Evolutionary conservation across 2,888 invertebrate species (phyloP).

Genomic region (Aphodius sticticus): DNA sequence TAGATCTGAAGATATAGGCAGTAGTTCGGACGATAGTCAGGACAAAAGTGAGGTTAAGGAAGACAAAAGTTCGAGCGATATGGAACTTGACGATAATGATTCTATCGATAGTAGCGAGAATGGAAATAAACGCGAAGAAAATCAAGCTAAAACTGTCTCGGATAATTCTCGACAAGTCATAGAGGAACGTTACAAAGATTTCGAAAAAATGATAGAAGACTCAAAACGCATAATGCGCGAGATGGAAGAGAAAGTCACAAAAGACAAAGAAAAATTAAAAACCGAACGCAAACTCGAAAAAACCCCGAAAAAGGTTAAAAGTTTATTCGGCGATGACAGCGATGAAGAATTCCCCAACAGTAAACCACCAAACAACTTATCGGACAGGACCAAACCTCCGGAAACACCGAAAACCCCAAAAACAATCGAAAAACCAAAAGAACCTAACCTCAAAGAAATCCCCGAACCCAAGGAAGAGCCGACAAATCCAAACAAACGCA

Average conservation of each 20-base stretch:
- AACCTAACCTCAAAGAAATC: slow-evolving; percentile 19
- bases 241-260: slow-evolving; percentile 22
- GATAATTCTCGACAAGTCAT: slow-evolving; percentile 34
- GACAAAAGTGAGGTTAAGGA: not conserved
- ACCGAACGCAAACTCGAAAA: slow-evolving; percentile 19
- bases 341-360: slow-evolving; percentile 29
- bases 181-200: slow-evolving; percentile 35
- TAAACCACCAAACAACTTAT: not conserved
- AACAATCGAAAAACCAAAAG: slow-evolving; percentile 9
- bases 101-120: not conserved
- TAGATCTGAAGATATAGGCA: slow-evolving; percentile 8
- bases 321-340: slow-evolving; percentile 44
- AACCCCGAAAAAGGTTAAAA: slow-evolving; percentile 37
- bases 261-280: slow-evolving; percentile 19
- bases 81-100: slow-evolving; percentile 18
- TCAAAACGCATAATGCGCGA: slow-evolving; percentile 29
- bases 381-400: slow-evolving; percentile 22
- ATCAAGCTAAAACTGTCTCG: slow-evolving; percentile 6
- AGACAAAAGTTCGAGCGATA: not conserved
- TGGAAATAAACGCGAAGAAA: not conserved
- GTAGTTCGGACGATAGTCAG: not conserved
- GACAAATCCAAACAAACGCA: slow-evolving; percentile 34
- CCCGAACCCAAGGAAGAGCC: slow-evolving; percentile 28
- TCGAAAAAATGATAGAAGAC: slow-evolving; percentile 35
- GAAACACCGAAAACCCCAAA: not conserved